Evolutionary conservation across 2,113 vertebrate genomes (phyloP), one percentile per base, ranked within the genome.

Genomic region (Ceuthmochares aereus): DNA sequence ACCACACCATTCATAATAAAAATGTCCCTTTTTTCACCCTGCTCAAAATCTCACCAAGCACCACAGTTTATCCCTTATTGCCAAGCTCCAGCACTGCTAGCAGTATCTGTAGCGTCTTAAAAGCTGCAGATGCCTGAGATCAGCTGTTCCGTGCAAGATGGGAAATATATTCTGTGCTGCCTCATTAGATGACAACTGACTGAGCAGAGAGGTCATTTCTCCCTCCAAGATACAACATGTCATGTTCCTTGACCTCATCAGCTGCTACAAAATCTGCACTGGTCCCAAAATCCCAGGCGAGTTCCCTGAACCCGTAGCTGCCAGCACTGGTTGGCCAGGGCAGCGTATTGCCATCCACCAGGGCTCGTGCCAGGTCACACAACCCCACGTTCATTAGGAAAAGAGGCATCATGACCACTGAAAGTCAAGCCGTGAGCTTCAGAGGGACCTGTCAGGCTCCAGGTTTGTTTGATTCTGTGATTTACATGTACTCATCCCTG

Each of bases 321-420:
- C 52, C 12, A 59, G 79, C 76, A 2, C n/a, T 7, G 4, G 67
- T 27, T 6, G 4, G 73, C n/a, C 2, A 6, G 37, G 34, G 63
- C 80, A n/a, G 59, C 4, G 42, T 3, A 20, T 17, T 15, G 18
- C 72, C 40, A 13, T 3, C 43, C 36, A 26, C 20, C 68, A 4
- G 0, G 5, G 76, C 3, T n/a, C 3, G 4, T 32, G 49, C 22
- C 1, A 3, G 54, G 14, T 16, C 37, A 0, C 42, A 4, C 58
- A 8, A 54, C 25, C 67, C 64, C 22, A 0, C 1, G 0, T 0
- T 5, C 19, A 2, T 36, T 45, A 21, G 7, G 45, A 56, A 47
- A 16, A 58, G 1, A 12, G 36, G 29, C 6, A 30, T 2, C 63
- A 51, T 9, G 2, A 9, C 12, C 2, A 1, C 79, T 14, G 47